Base-by-base conservation (phyloP, 2,888 invertebrate genomes). In the Meteorus colon region DNA sequence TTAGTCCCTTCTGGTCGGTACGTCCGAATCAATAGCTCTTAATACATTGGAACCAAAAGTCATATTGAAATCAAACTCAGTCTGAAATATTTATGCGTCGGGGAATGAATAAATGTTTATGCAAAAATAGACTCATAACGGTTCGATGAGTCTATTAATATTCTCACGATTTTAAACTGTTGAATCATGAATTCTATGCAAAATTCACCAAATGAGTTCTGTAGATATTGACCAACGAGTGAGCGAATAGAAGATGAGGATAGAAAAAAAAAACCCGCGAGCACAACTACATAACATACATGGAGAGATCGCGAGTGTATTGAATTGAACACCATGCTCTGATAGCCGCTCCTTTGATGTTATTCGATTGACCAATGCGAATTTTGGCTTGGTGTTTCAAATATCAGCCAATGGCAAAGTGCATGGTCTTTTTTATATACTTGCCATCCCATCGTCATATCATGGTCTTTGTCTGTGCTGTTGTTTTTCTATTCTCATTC, bases 291-390 rank as follows among this genome's bases (percentile, higher is more conserved):
- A 45, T 12, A 68, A 51, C 48, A 27, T 29, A 27, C 29, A 14
- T 45, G 31, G 55, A 63, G 62, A 67, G 60, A 41, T 62, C 29
- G 51, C 34, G 55, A 51, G 65, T 60, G 45, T 71, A 75, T 34
- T 66, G 66, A 71, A 66, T 75, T 66, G 70, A 45, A 63, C 41
- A 27, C 37, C 29, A 31, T 66, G 34, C 66, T 60, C 34, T 31
- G 45, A 29, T 16, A 19, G 6, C 31, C 27, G 55, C 69, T 66
- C 65, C 66, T 75, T 75, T 75, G 71, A 75, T 75, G 66, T 66
- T 59, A 59, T 60, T 55, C 45, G 59, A 66, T 55, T 55, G 71
- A 16, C 55, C 29, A 75, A 66, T 45, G 31, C 63, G 71, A 71
- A 75, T 66, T 75, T 75, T 37, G 55, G 27, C 29, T 31, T 63